phyloP scores from a whole-genome alignment of 2,113 vertebrate genomes.

The Heterotilapia buettikoferi region DNA sequence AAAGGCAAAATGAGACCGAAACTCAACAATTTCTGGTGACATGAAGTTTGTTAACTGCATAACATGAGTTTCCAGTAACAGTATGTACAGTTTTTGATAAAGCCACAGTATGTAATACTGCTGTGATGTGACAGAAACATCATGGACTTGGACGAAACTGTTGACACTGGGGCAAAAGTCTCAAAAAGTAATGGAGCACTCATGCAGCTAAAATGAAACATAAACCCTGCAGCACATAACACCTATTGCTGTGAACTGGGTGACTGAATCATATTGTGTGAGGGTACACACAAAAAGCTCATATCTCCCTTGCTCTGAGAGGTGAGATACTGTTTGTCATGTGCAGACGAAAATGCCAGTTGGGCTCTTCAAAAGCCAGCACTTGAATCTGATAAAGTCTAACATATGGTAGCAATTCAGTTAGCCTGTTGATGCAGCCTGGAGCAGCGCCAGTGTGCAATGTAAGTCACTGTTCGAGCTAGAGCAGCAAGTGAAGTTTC shows the following conservation, averaged over 20 bases:
- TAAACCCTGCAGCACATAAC: neutral
- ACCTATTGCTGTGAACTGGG: neutral
- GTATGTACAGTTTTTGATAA: neutral
- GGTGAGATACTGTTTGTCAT: constrained; percentile 36
- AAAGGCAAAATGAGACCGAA: neutral
- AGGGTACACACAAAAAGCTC: constrained; percentile 21
- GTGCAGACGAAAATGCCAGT: constrained; percentile 31
- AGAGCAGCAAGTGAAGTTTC: neutral
- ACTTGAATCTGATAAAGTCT: neutral
- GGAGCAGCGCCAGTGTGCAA: neutral
- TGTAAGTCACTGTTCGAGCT: constrained; percentile 2
- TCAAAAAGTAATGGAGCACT: neutral
- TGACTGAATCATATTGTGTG: constrained; percentile 28
- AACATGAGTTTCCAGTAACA: neutral
- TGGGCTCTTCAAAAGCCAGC: neutral
- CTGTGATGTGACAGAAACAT: neutral
- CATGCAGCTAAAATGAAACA: neutral
- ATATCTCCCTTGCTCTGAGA: neutral
- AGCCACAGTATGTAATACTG: neutral
- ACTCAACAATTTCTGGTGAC: neutral
- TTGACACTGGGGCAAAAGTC: neutral
- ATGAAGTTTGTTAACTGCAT: neutral
- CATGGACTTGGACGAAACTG: neutral
- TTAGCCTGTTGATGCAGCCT: neutral
- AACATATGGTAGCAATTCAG: constrained; percentile 30